A percentile compares a stretch with the other conserved stretches of the same genome.
Conservation (phyloP, 2,888 invertebrate species). For the Atherix ibis region DNA sequence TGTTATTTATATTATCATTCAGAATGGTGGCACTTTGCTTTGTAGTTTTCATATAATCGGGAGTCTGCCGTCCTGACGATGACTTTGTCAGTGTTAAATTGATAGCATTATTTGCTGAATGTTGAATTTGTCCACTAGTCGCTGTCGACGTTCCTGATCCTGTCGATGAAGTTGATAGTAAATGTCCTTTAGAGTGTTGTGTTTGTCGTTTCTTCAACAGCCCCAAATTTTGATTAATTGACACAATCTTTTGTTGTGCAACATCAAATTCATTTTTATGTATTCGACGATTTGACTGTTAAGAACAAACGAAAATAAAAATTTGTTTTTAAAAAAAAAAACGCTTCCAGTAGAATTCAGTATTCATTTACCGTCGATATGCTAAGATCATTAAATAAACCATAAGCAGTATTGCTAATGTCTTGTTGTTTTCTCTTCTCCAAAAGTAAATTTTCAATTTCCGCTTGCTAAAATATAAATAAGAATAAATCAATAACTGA, state of each 20-base stretch:
- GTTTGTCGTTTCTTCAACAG: conserved; percentile 12
- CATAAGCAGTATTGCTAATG: conserved; percentile 11
- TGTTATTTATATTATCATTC: too few species aligned
- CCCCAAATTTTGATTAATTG: conserved; percentile 16
- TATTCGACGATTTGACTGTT: conserved; percentile 11
- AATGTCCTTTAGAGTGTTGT: too few species aligned
- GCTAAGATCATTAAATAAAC: conserved; percentile 11
- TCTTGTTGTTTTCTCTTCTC: conserved; percentile 13
- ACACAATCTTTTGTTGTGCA: conserved; percentile 14
- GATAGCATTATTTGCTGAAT: too few species aligned
- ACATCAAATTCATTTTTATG: conserved; percentile 16
- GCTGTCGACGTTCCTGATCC: too few species aligned
- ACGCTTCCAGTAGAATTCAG: conserved; percentile 7
- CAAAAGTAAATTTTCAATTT: conserved; percentile 12
- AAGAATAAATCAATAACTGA: neutral
- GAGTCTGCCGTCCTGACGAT: too few species aligned
- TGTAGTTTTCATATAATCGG: too few species aligned
- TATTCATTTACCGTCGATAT: conserved; percentile 5
- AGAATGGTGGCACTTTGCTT: too few species aligned
- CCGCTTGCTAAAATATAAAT: conserved; percentile 4
- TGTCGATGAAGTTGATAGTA: too few species aligned
- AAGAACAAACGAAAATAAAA: conserved; percentile 2
- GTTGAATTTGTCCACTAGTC: too few species aligned
- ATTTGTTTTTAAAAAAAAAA: neutral
- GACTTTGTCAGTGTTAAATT: too few species aligned